These are phyloP conservation scores for Cistogaster globosa DNA, from an alignment of 2,888 invertebrate genomes.

Conservation along the genomic window DNA sequence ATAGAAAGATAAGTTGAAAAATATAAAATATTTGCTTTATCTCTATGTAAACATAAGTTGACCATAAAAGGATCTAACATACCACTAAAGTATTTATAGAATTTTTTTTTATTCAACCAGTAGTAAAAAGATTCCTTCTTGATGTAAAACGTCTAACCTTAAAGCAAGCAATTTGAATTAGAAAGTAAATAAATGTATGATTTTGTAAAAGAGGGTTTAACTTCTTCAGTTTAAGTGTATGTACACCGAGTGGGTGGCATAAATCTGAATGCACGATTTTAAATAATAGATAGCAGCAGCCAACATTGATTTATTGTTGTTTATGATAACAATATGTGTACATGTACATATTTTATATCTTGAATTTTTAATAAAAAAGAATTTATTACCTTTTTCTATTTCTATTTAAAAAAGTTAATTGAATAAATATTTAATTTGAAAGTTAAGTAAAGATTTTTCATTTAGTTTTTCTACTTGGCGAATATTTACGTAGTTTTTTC, in stretches of 20 bases:
- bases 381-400: no score
- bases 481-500: neutral
- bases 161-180: conserved; percentile 35
- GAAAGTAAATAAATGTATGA: conserved; percentile 8
- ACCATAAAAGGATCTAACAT: conserved; percentile 22
- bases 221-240: neutral
- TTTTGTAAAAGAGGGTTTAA: neutral
- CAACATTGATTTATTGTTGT: conserved; percentile 51
- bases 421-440: no score
- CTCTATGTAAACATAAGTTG: conserved; percentile 17
- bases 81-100: conserved; percentile 30
- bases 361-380: no score
- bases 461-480: no score
- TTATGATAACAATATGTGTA: conserved; percentile 10
- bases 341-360: conserved; percentile 6
- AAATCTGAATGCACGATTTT: neutral
- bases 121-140: neutral
- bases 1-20: conserved; percentile 23
- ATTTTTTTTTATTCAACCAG: conserved; percentile 25
- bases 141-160: no score
- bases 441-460: no score
- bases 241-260: neutral
- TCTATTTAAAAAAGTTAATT: no score
- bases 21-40: conserved; percentile 27
- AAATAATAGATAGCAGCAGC: neutral